Base-by-base conservation (phyloP, 2,113 vertebrate species). In the Galeopterus variegatus region DNA sequence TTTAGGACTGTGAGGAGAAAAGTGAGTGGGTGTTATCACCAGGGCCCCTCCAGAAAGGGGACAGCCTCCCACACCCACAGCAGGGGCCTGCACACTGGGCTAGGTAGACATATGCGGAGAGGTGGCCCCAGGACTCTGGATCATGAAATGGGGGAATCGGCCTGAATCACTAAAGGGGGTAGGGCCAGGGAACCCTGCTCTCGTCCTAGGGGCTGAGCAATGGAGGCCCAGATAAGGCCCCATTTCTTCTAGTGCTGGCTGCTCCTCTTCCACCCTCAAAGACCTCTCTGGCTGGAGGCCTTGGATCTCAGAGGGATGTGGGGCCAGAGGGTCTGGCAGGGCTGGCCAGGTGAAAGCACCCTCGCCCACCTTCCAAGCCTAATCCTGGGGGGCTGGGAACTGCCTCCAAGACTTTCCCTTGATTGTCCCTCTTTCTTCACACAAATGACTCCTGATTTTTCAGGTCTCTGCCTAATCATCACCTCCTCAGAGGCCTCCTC, bases 1-100 rank as follows among this genome's bases (percentile, higher is more conserved):
- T 99, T 98, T 41, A 99, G 97, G 93, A 99, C 98, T 99, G 97
- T 15, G 86, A 82, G 23, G 85, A 94, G 82, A 98, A 95, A 36
- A 85, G 23, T 17, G 64, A 52, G 41, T 15, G 8, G 9, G 45
- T 0, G 0, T 98, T 26, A 96, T 28, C 72, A 8, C 0, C 0
- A 15, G 86, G 3, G 45, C 19, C 64, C 15, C 14, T 5, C 1
- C 4, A n/a, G 24, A 8, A 24, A 45, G 24, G 11, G 31, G 54
- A 12, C 10, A 5, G 11, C 23, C 17, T 52, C 72, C 62, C 41
- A 58, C 4, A 9, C 18, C 54, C 52, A 80, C 50, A 60, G 48
- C 84, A 65, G 36, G 73, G n/a, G 36, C 24, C 3, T 1, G 45
- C 24, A 50, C 0, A 0, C 31, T 23, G 23, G 70, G 80, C 73